These are phyloP conservation scores for Bacillus rossius DNA, from an alignment of 1,140 invertebrate genomes.

Conservation along the genomic window DNA sequence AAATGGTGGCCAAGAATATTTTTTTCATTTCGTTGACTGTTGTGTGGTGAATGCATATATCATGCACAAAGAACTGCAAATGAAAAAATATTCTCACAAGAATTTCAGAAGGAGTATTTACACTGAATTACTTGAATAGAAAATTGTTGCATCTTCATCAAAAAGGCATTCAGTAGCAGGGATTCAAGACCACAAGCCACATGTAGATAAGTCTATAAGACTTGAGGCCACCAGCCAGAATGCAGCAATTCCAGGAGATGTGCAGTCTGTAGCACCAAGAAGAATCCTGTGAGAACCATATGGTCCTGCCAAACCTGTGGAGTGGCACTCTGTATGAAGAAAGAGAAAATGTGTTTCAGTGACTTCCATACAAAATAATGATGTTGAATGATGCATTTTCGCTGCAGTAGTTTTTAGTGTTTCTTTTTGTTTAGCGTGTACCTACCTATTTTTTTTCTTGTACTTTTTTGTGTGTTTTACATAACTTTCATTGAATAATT, in stretches of 20 bases:
- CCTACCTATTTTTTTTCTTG: background rate
- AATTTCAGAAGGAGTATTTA: slow-evolving; percentile 6
- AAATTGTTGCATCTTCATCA: background rate
- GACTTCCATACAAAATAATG: slow-evolving; percentile 3
- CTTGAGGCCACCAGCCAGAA: slow-evolving; percentile 16
- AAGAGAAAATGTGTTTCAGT: slow-evolving; percentile 13
- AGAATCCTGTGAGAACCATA: slow-evolving; percentile 11
- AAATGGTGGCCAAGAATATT: slow-evolving; percentile 40
- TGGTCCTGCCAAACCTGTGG: slow-evolving; percentile 5
- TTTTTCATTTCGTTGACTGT: slow-evolving; percentile 33
- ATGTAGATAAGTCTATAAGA: slow-evolving; percentile 15
- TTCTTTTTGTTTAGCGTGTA: background rate
- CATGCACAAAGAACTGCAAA: slow-evolving; percentile 17
- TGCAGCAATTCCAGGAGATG: slow-evolving; percentile 17
- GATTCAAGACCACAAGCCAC: slow-evolving; percentile 11
- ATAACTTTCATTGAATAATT: background rate
- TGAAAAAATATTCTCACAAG: background rate
- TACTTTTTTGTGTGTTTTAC: background rate
- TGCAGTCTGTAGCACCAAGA: slow-evolving; percentile 22
- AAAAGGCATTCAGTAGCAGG: slow-evolving; percentile 7
- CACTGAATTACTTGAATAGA: slow-evolving; percentile 11
- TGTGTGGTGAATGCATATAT: slow-evolving; percentile 31
- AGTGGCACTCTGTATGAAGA: slow-evolving; percentile 15
- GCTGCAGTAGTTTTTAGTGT: background rate
- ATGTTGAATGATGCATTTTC: too few relatives aligned